Evolutionary conservation across 2,113 vertebrate genomes (phyloP), one percentile per base, ranked within the genome.

Genomic region (Nibea albiflora): DNA sequence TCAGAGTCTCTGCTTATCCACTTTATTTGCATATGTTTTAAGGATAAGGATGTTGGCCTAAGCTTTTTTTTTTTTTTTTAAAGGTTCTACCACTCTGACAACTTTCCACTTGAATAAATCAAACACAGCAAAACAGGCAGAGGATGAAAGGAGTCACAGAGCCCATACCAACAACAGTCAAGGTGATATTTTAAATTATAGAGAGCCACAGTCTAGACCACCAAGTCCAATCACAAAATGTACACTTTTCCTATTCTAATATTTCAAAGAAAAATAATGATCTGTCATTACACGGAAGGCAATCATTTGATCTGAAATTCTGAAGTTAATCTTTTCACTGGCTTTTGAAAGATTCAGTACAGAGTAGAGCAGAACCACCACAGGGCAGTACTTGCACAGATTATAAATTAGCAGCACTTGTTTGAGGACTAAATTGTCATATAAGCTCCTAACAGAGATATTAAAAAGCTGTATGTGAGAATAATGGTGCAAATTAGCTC

Each of bases 11-110:
- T 65, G 85, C 76, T 93, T 81, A 89, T 91, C 85, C 83, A 2
- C 26, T 78, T 66, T 90, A 92, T 92, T 89, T 92, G 86, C 88
- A 93, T 85, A 88, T 46, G 56, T 80, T 86, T 73, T 70, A 80
- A 75, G 76, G 66, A 83, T 52, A 64, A 74, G 47, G 62, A 61
- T 6, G 35, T 65, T 52, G 80, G 69, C 28, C 76, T 86, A 79
- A 85, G 80, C 86, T 84, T 80, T 77, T 88, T 89, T 89, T n/a
- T n/a, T n/a, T 35, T 31, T 31, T 31, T 31, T 31, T 5, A 31
- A 68, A 78, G 82, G 83, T 78, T 76, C 74, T 64, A 20, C 67
- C 57, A 62, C 76, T 74, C 57, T 22, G 58, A 71, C 64, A 86
- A 88, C 76, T 85, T 90, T 85, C 64, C 83, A 76, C 71, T 88